Evolutionary conservation across 1,140 invertebrate genomes (phyloP), one percentile per base, ranked within the genome.

Genomic region (Drosophila obscura): DNA sequence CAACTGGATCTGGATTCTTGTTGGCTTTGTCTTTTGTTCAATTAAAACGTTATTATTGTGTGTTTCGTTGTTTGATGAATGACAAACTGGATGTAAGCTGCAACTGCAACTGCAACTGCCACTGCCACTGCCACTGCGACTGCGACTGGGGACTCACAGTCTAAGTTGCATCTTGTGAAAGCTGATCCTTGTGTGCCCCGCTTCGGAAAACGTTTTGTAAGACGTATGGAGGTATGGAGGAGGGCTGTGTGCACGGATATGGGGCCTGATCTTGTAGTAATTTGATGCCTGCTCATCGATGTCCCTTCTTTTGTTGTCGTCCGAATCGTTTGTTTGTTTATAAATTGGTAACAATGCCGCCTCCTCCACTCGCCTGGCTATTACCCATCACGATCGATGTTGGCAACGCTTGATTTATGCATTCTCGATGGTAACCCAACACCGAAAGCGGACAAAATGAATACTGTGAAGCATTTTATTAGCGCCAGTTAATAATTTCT

Each of bases 11-110:
- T 57, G 67, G 59, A 73, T 56, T 62, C 59, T 72, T 72, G 66
- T 50, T 79, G 71, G 56, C 41, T 35, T 58, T 62, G 74, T 73
- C 74, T 87, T 87, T 79, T 87, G 78, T 87, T 87, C 82, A 87
- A 87, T 87, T 87, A 87, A 87, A 88, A 87, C 74, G 82, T 87
- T 87, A 87, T 87, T 85, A 85, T 88, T 82, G 73, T 76, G 73
- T 76, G 63, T 56, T 60, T 59, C 55, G 71, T 59, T 80, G 52
- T 61, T 55, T 61, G 51, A 65, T 80, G 60, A 81, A 61, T 69
- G 77, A 80, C 65, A 75, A 73, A 71, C 64, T 63, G 80, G 59
- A 69, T 64, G 80, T 58, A 69, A 69, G 57, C 62, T 61, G 68
- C 66, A 69, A 69, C 9, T 59, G 53, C 31, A 19, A 16, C 8